Evolutionary conservation across 2,797 vertebrate species (phyloP).

Genomic region (Anguilla anguilla): DNA sequence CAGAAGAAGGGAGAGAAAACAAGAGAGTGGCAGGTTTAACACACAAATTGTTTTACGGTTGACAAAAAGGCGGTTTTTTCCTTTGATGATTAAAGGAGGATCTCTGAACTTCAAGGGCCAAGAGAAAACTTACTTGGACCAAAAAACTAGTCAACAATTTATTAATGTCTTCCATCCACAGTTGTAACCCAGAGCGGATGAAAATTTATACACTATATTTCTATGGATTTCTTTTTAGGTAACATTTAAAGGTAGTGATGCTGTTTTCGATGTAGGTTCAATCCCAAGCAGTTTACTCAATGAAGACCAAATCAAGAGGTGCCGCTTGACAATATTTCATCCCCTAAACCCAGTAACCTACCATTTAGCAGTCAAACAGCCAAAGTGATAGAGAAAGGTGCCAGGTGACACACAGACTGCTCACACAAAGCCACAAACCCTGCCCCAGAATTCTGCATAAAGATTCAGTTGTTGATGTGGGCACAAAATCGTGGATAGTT

Average conservation of each 20-base stretch:
- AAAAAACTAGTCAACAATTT: not conserved
- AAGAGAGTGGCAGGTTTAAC: not conserved
- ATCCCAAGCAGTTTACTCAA: too few relatives aligned
- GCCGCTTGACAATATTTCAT: not conserved
- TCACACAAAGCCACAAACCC: not conserved
- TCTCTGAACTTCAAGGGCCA: too few relatives aligned
- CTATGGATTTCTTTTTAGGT: not conserved
- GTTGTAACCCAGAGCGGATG: not conserved
- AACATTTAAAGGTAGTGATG: not conserved
- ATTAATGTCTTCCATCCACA: not conserved
- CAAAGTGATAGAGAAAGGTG: not conserved
- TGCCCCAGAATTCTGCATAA: not conserved
- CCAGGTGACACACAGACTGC: not conserved
- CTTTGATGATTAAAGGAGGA: not conserved
- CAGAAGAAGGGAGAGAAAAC: constrained; percentile 24
- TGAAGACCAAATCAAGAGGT: too few relatives aligned
- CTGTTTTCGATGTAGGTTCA: too few relatives aligned
- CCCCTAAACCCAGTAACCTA: not conserved
- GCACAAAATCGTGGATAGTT: not conserved
- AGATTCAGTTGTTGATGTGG: not conserved
- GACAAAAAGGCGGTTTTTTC: not conserved
- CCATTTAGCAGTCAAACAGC: not conserved
- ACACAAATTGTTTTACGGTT: not conserved
- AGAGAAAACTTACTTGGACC: not conserved
- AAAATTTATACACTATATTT: too few relatives aligned